A percentile compares a stretch with the other conserved stretches of the same genome.
phyloP scores from a whole-genome alignment of 1,140 invertebrate genomes.

The Papilio machaon region DNA sequence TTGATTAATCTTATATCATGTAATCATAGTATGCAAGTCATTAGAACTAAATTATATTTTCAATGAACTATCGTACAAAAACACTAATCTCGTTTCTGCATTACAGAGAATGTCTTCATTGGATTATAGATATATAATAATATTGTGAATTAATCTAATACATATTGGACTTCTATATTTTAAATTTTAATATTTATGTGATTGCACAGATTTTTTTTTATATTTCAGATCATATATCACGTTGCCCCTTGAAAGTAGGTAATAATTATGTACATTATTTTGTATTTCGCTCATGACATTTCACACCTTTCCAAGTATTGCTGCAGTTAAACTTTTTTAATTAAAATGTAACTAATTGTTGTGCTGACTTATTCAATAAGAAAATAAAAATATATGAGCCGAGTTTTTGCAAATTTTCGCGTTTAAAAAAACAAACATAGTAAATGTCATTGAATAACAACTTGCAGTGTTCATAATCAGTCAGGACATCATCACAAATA shows the following conservation, averaged over 20 bases:
- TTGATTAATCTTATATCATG: not conserved
- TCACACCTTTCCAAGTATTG: not conserved
- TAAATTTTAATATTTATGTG: no score
- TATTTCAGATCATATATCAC: not conserved
- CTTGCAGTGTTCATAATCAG: not conserved
- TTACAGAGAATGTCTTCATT: not conserved
- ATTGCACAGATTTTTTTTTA: not conserved
- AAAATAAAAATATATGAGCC: not conserved
- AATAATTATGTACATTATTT: not conserved
- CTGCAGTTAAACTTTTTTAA: no score
- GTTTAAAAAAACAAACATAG: not conserved
- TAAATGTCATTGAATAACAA: not conserved
- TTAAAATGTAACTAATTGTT: no score
- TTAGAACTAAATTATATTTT: not conserved
- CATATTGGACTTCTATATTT: no score
- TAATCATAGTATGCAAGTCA: not conserved
- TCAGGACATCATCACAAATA: not conserved
- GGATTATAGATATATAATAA: conserved; percentile 7
- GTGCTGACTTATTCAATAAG: no score
- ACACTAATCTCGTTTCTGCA: conserved; percentile 6
- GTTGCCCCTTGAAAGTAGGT: conserved; percentile 14
- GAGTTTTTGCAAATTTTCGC: not conserved
- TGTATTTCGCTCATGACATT: not conserved
- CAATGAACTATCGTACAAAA: conserved; percentile 1
- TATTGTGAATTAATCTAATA: not conserved